These are phyloP conservation scores for Himalopsyche phryganea DNA, from an alignment of 1,140 invertebrate species.

Conservation along the genomic window DNA sequence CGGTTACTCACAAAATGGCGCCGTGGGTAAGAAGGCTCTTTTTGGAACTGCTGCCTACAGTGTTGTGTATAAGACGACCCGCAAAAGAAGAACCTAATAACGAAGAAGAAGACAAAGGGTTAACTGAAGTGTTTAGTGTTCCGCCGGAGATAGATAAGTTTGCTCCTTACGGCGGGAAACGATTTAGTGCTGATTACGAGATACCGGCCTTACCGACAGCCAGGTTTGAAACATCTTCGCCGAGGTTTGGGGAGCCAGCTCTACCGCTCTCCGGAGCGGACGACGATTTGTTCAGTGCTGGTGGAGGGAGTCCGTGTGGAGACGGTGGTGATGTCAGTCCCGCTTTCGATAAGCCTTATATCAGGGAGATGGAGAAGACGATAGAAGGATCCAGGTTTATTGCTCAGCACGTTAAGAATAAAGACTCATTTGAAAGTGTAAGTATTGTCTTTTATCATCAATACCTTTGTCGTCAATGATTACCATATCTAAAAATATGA, in stretches of 20 bases:
- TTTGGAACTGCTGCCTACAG: conserved; percentile 83
- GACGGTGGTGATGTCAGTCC: conserved; percentile 67
- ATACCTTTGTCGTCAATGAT: too few relatives aligned
- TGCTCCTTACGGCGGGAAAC: conserved; percentile 58
- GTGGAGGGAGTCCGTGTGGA: conserved; percentile 54
- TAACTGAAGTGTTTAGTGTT: conserved; percentile 70
- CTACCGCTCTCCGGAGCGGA: conserved; percentile 70
- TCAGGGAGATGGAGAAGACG: conserved; percentile 81
- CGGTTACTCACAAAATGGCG: conserved; percentile 93
- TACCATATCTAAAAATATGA: too few relatives aligned
- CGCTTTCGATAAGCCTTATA: conserved; percentile 71
- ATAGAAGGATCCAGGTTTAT: conserved; percentile 88
- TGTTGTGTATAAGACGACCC: conserved; percentile 80
- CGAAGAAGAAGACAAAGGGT: conserved; percentile 64
- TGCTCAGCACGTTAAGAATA: conserved; percentile 90
- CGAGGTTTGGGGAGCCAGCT: conserved; percentile 63
- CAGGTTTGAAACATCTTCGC: conserved; percentile 51
- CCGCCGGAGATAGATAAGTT: conserved; percentile 70
- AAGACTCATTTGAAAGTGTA: conserved; percentile 90
- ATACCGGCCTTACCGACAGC: conserved; percentile 61
- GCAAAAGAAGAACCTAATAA: conserved; percentile 64
- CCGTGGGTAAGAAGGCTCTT: conserved; percentile 87
- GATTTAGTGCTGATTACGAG: conserved; percentile 69
- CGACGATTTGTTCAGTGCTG: conserved; percentile 76
- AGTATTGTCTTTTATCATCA: too few relatives aligned